These are phyloP conservation scores for Lepidocyrtoides sp. DNA, from an alignment of 2,888 invertebrate genomes.

Conservation along the genomic window DNA sequence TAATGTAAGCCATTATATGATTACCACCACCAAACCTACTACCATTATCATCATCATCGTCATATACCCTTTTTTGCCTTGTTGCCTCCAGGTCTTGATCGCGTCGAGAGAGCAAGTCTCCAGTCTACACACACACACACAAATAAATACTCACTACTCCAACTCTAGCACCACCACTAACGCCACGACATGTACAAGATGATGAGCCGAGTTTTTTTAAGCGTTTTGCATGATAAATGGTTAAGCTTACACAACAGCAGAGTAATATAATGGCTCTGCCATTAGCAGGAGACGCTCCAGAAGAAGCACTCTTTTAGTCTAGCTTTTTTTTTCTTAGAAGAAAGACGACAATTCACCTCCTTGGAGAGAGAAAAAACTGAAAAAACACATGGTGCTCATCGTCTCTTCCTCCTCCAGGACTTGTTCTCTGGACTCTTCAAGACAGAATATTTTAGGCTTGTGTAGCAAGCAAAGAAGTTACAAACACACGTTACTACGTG, in stretches of 20 bases:
- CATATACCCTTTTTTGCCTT: slow-evolving; percentile 1
- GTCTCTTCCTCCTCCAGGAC: neutral
- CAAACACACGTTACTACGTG: neutral
- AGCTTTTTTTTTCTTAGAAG: slow-evolving; percentile 1
- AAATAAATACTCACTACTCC: neutral
- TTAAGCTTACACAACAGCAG: neutral
- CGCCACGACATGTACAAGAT: slow-evolving; percentile 26
- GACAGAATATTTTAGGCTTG: slow-evolving; percentile 9
- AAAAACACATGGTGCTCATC: slow-evolving; percentile 50
- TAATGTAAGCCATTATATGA: too few species aligned
- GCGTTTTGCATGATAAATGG: slow-evolving; percentile 54
- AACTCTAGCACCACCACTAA: neutral
- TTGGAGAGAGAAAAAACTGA: neutral
- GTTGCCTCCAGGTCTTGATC: neutral
- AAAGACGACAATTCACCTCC: slow-evolving; percentile 22
- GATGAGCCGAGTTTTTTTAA: slow-evolving; percentile 41
- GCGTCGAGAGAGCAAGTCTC: neutral
- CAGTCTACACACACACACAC: neutral
- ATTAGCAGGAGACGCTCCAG: too few species aligned
- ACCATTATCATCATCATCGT: too few species aligned
- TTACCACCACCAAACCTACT: too few species aligned
- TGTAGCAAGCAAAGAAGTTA: neutral
- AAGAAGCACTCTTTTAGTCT: neutral
- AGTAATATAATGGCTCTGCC: neutral
- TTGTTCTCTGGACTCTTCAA: neutral